Base-by-base conservation (phyloP, 2,113 vertebrate species). In the Climacteris rufus region DNA sequence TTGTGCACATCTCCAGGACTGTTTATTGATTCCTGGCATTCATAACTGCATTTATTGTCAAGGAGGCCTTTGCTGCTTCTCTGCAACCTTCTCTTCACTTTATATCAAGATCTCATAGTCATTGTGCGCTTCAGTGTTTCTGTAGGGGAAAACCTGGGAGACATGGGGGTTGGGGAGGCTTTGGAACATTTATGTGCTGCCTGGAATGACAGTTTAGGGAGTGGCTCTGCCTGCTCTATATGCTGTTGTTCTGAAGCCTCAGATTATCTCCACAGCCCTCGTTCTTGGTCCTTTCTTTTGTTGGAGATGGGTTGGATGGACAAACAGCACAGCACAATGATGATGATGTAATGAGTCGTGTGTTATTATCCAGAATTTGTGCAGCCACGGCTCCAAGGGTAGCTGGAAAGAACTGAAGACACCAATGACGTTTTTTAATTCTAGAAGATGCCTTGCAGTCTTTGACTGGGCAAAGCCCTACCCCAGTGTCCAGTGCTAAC, bases 151-250 rank as follows among this genome's bases (percentile, higher is more conserved):
- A 21, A 16, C 37, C 65, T 78, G 61, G 52, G 52, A 75, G 31
- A 9, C 0, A 3, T 56, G 54, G 40, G 85, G 37, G 33, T 35
- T 0, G 0, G 31, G n/a, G n/a, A 39, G 47, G n/a, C 15, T 87
- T 75, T 76, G 33, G 30, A 83, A 40, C 25, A 14, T 45, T 45
- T 35, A 7, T 0, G 0, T 54, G 23, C 79, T 88, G 47, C 59
- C 42, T 39, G 79, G n/a, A 53, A 57, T 47, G 8, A 4, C 8
- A 45, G 45, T 9, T 72, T 47, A 45, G 61, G 70, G 76, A 60
- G 31, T 35, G 33, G 52, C n/a, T 71, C 37, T 81, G 42, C 47
- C 1, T 17, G 31, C 71, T 89, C 25, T 40, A 1, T 31, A 1
- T 56, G 31, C 40, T 47, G 22, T 4, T 49, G 24, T 47, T 75